Percentiles rank a stretch among this genome's conserved stretches.
These are phyloP conservation scores for Crypturellus tataupa DNA, from an alignment of 2,797 vertebrate species.

Conservation along the genomic window DNA sequence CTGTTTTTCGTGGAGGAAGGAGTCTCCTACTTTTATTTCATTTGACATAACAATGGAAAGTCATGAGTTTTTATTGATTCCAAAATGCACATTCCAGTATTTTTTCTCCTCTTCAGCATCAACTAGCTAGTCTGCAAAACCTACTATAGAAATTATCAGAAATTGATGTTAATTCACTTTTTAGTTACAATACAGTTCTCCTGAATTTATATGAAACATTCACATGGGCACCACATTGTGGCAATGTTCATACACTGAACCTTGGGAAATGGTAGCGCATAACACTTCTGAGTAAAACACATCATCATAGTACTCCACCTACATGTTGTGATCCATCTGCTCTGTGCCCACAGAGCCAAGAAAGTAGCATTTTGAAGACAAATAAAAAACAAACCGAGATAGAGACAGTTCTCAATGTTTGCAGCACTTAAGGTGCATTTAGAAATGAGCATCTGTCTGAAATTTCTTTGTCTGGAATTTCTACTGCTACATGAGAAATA, in stretches of 20 bases:
- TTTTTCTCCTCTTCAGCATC: not conserved
- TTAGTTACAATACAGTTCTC: not conserved
- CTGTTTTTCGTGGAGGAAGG: not conserved
- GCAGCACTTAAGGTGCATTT: not conserved
- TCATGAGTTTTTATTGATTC: not conserved
- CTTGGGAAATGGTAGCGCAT: not conserved
- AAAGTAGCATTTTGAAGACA: not conserved
- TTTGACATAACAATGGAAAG: not conserved
- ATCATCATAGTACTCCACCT: not conserved
- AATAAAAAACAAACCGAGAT: not conserved
- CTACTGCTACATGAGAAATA: not conserved
- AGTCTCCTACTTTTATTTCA: not conserved
- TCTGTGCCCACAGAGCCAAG: not conserved
- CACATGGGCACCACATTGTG: not conserved
- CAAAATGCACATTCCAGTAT: not conserved
- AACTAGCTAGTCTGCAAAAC: not conserved
- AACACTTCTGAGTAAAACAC: not conserved
- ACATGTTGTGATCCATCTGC: not conserved
- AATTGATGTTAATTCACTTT: not conserved
- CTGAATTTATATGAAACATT: not conserved
- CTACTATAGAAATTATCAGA: not conserved
- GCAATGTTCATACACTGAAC: not conserved
- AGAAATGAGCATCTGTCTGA: not conserved
- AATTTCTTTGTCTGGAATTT: not conserved
- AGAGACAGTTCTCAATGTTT: not conserved